Percentiles rank a stretch among this genome's conserved stretches.
These are phyloP conservation scores for Rhinoderma darwinii DNA, from an alignment of 2,113 vertebrate species.

Conservation along the genomic window DNA sequence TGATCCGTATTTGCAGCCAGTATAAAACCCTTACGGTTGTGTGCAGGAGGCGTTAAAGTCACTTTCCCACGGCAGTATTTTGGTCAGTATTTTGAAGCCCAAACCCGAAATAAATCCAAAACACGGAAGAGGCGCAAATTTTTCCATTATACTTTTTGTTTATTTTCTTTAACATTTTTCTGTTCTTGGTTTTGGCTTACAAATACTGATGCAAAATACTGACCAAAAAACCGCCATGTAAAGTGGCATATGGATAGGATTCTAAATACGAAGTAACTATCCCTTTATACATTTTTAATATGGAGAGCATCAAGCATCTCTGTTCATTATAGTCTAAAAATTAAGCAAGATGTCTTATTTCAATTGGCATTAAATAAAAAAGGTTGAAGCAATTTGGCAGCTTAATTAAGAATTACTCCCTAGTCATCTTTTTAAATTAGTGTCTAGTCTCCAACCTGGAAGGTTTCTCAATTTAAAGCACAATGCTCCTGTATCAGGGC, in stretches of 20 bases:
- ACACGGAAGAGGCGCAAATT: too few relatives aligned
- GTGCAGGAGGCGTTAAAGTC: too few relatives aligned
- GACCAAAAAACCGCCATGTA: too few relatives aligned
- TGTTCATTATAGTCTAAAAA: conserved; percentile 40
- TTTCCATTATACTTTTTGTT: too few relatives aligned
- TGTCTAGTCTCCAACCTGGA: conserved; percentile 36
- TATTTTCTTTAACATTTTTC: too few relatives aligned
- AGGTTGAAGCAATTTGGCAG: conserved; percentile 50
- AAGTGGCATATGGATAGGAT: not conserved
- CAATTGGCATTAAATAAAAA: conserved; percentile 53
- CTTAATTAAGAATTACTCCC: conserved; percentile 59
- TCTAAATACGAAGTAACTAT: not conserved
- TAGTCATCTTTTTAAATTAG: conserved; percentile 59
- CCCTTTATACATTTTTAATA: not conserved
- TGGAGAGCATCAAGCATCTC: not conserved
- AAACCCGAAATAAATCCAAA: too few relatives aligned
- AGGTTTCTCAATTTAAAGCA: conserved; percentile 52
- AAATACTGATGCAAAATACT: too few relatives aligned
- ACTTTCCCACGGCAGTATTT: too few relatives aligned
- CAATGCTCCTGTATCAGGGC: conserved; percentile 44
- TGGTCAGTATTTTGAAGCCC: too few relatives aligned
- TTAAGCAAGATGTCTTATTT: conserved; percentile 53
- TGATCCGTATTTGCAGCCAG: too few relatives aligned
- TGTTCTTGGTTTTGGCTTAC: too few relatives aligned
- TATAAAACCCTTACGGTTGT: too few relatives aligned